These are phyloP conservation scores for Drosophila kepulauana DNA, from an alignment of 1,140 invertebrate genomes.

Conservation along the genomic window DNA sequence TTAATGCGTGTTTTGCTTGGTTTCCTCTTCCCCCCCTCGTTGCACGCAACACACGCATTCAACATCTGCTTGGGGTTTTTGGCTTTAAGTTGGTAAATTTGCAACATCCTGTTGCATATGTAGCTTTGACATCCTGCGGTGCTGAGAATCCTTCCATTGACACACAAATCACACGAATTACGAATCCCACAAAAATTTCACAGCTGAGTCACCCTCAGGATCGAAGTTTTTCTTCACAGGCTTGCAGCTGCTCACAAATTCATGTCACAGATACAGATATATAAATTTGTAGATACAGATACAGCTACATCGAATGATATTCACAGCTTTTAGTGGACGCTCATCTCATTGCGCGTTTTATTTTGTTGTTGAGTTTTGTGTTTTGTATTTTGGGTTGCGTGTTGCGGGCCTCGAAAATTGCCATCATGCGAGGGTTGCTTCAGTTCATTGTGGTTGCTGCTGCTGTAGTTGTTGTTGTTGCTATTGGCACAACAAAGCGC, in stretches of 20 bases:
- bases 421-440: constrained; percentile 61
- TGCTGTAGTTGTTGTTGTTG: constrained; percentile 42
- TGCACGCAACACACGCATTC: neutral
- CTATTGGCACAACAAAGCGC: constrained; percentile 76
- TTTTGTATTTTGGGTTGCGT: constrained; percentile 58
- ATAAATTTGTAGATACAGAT: neutral
- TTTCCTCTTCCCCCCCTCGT: neutral
- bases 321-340: constrained; percentile 14
- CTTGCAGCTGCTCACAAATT: constrained; percentile 38
- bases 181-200: constrained; percentile 21
- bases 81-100: constrained; percentile 46
- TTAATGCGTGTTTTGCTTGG: constrained; percentile 26
- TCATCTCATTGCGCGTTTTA: constrained; percentile 17
- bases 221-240: neutral
- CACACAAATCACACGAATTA: constrained; percentile 25
- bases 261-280: constrained; percentile 5
- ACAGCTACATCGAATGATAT: constrained; percentile 10
- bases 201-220: constrained; percentile 32
- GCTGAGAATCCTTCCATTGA: constrained; percentile 9
- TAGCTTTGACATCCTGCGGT: constrained; percentile 37
- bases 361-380: constrained; percentile 28
- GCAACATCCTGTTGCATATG: constrained; percentile 71
- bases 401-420: constrained; percentile 49
- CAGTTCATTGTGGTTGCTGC: constrained; percentile 48
- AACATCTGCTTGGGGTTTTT: constrained; percentile 50